phyloP scores from a whole-genome alignment of 53 echinoderm and acorn worm species.

The Zoroaster sp. region DNA sequence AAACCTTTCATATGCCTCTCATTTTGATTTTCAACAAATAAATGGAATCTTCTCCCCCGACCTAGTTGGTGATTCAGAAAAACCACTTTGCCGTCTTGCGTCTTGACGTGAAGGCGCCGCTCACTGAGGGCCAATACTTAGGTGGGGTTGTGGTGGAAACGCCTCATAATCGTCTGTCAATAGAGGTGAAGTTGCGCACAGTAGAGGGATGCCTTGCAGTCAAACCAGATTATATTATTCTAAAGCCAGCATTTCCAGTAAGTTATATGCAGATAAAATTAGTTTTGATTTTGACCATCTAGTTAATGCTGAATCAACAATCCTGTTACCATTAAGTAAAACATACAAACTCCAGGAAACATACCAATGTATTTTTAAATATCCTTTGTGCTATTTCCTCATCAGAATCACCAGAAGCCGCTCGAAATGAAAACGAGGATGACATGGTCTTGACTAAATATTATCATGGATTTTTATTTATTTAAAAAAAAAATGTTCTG shows the following conservation, averaged over 20 bases:
- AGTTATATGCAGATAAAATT: too few relatives aligned
- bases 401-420: too few relatives aligned
- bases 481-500: too few relatives aligned
- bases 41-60: neutral
- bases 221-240: conserved; percentile 79
- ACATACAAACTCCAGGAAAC: too few relatives aligned
- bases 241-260: conserved; percentile 91
- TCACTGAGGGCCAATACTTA: conserved; percentile 71
- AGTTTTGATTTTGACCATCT: too few relatives aligned
- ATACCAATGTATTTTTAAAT: too few relatives aligned
- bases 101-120: conserved; percentile 75
- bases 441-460: too few relatives aligned
- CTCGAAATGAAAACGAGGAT: too few relatives aligned
- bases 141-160: conserved; percentile 79
- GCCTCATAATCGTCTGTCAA: conserved; percentile 57
- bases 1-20: neutral
- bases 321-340: too few relatives aligned
- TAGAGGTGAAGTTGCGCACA: conserved; percentile 75
- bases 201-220: conserved; percentile 84
- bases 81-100: conserved; percentile 84
- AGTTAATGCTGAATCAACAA: too few relatives aligned
- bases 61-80: conserved; percentile 83
- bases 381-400: too few relatives aligned
- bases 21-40: neutral
- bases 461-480: too few relatives aligned